Percentiles rank a stretch among this genome's conserved stretches.
Conservation (phyloP, 1,140 invertebrate genomes). For the Drosophila tani region DNA sequence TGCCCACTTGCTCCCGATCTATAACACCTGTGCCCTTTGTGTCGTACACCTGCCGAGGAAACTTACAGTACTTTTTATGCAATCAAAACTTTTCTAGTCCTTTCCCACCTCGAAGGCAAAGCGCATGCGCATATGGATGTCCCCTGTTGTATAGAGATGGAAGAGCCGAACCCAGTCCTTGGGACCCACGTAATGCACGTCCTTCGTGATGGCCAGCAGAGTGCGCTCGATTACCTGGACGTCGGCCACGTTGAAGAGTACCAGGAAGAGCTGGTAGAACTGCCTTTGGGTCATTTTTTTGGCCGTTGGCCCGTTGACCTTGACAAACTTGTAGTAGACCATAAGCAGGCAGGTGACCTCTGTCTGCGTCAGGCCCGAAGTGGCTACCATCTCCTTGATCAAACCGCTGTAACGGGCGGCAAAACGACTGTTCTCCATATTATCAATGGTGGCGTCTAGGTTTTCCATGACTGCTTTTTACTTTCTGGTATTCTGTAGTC, state of each 20-base stretch:
- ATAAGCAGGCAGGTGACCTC: conserved; percentile 43
- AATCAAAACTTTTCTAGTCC: too few relatives aligned
- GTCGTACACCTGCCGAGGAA: conserved; percentile 51
- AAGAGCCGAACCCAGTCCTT: conserved; percentile 40
- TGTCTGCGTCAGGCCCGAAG: conserved; percentile 16
- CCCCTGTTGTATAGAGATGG: conserved; percentile 33
- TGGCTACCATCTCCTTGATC: conserved; percentile 12
- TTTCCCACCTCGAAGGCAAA: conserved; percentile 44
- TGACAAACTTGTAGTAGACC: conserved; percentile 53
- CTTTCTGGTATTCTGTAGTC: too few relatives aligned
- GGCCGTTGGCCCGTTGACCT: conserved; percentile 27
- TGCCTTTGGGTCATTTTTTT: conserved; percentile 42
- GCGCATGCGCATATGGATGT: conserved; percentile 37
- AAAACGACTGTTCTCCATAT: conserved; percentile 44
- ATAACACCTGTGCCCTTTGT: conserved; percentile 45
- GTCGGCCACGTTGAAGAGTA: conserved; percentile 42
- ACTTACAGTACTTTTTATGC: background rate
- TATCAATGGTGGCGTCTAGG: conserved; percentile 34
- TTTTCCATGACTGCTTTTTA: conserved; percentile 23
- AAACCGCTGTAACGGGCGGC: conserved; percentile 19
- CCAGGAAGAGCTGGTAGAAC: conserved; percentile 39
- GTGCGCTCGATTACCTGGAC: conserved; percentile 36
- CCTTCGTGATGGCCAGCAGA: conserved; percentile 32
- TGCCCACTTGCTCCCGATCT: conserved; percentile 36
- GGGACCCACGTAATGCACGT: conserved; percentile 31